Percentiles rank a stretch among this genome's conserved stretches.
Conservation (phyloP, 2,888 invertebrate species). For the Cephus pulcher region DNA sequence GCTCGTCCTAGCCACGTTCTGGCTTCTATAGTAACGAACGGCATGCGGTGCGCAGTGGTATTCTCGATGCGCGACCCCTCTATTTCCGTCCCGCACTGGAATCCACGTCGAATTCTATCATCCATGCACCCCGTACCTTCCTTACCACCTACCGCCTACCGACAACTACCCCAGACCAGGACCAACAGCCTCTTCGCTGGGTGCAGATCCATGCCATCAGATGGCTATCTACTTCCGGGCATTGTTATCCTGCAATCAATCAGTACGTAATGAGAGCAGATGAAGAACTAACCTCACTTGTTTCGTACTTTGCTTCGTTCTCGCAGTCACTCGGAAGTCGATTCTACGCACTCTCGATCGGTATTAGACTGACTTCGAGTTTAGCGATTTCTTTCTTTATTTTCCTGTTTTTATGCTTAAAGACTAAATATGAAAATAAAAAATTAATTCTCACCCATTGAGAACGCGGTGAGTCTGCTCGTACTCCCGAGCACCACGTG, state of each 20-base stretch:
- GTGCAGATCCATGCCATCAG: background rate
- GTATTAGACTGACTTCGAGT: too few species aligned
- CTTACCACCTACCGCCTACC: background rate
- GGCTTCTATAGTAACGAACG: conserved; percentile 19
- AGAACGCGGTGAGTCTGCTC: background rate
- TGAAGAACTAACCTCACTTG: background rate
- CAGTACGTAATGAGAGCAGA: background rate
- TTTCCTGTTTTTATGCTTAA: background rate
- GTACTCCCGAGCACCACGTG: background rate
- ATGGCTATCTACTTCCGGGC: background rate
- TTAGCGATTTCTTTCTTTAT: too few species aligned
- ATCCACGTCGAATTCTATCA: conserved; percentile 62
- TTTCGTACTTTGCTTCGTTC: background rate
- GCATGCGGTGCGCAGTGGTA: conserved; percentile 48
- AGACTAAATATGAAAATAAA: background rate
- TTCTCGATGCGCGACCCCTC: conserved; percentile 57
- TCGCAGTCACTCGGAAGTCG: background rate
- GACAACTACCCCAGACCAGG: too few species aligned
- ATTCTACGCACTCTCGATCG: too few species aligned
- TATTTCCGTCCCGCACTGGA: conserved; percentile 61
- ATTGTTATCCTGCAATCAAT: background rate
- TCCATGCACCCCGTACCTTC: conserved; percentile 38
- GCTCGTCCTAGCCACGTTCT: conserved; percentile 7
- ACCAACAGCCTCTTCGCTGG: background rate
- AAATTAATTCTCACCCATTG: background rate